Conservation (phyloP, 2,113 vertebrate species). For the Hemibagrus wyckioides region DNA sequence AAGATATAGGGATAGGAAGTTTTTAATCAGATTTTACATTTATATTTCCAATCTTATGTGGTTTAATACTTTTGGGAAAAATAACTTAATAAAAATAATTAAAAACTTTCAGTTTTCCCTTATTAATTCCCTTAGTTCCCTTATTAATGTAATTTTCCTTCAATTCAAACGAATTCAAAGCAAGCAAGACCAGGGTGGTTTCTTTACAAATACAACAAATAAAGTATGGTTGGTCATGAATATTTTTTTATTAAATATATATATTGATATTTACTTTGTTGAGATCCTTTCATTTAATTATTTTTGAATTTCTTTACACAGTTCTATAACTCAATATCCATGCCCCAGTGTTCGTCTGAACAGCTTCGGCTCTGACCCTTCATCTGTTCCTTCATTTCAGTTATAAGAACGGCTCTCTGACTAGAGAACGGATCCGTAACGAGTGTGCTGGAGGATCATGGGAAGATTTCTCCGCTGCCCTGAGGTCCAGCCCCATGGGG, state of each 20-base stretch:
- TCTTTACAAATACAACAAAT: no score
- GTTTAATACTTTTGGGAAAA: neutral
- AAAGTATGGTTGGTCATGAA: no score
- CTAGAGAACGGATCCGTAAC: conserved; percentile 86
- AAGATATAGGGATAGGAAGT: neutral
- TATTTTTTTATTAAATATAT: no score
- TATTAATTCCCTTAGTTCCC: neutral
- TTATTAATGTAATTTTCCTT: neutral
- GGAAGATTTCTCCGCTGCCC: conserved; percentile 81
- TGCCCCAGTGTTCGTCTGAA: neutral
- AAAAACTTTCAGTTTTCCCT: neutral
- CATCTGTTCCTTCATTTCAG: conserved; percentile 65
- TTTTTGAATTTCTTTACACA: neutral
- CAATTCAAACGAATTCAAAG: neutral
- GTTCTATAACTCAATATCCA: neutral
- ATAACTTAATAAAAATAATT: neutral
- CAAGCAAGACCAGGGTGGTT: neutral
- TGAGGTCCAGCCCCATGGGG: conserved; percentile 80
- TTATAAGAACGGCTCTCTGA: conserved; percentile 96
- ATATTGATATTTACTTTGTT: neutral
- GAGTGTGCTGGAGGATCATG: conserved; percentile 82
- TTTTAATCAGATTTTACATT: neutral
- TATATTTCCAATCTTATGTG: neutral
- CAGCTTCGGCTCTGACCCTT: neutral
- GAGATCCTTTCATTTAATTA: neutral